phyloP scores from a whole-genome alignment of 2,113 vertebrate genomes.

The Anas platyrhynchos region DNA sequence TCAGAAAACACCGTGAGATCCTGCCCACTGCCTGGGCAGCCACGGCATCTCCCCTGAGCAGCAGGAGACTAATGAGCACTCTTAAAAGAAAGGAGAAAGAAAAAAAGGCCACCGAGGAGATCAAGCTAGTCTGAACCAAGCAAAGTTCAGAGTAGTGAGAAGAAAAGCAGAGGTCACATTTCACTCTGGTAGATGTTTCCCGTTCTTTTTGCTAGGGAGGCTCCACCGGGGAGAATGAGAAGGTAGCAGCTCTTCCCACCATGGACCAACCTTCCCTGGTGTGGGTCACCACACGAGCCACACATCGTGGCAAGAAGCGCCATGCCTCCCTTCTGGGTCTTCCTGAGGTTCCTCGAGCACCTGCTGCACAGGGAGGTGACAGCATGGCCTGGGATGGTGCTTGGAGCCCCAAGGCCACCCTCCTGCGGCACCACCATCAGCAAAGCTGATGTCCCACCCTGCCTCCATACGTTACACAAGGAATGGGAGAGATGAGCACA shows the following conservation, averaged over 20 bases:
- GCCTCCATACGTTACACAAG: not conserved
- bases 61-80: fast-evolving
- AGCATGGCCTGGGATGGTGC: not conserved
- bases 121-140: not conserved
- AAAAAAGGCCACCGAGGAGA: not conserved
- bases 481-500: not conserved
- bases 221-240: not conserved
- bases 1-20: not conserved
- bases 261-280: fast-evolving
- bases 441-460: not conserved
- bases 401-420: not conserved
- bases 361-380: not conserved
- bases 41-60: not conserved
- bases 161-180: not conserved
- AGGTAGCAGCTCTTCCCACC: not conserved
- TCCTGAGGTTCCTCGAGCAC: not conserved
- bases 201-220: not conserved
- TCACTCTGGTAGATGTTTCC: not conserved
- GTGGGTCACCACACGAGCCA: fast-evolving
- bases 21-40: not conserved
- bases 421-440: not conserved
- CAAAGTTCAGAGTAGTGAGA: not conserved
- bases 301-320: not conserved
- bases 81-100: not conserved
- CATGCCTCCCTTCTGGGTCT: not conserved